Conservation (phyloP, 2,797 vertebrate genomes). For the Poliocrania exsul region DNA sequence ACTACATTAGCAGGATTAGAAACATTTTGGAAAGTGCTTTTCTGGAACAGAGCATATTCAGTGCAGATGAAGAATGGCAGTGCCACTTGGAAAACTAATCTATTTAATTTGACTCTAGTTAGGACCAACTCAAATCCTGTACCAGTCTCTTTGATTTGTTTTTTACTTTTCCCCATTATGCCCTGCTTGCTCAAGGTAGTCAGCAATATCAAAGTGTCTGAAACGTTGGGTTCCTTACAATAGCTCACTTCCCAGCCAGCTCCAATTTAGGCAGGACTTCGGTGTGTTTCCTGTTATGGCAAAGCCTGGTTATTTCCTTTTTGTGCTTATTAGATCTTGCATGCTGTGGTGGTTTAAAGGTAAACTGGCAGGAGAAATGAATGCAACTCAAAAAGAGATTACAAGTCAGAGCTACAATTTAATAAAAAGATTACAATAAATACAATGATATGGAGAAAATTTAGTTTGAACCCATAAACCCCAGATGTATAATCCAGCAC, state of each 20-base stretch:
- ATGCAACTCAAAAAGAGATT: too few relatives aligned
- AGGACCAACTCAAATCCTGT: neutral
- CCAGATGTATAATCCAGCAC: too few relatives aligned
- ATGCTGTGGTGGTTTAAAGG: neutral
- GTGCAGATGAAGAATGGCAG: neutral
- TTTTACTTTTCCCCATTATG: neutral
- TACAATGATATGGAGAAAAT: too few relatives aligned
- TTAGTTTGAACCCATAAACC: too few relatives aligned
- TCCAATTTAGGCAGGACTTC: slow-evolving; percentile 4
- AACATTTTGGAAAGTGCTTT: neutral
- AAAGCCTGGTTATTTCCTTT: slow-evolving; percentile 43
- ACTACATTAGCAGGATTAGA: neutral
- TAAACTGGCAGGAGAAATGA: too few relatives aligned
- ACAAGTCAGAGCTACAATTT: too few relatives aligned
- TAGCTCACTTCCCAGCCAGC: slow-evolving; percentile 55
- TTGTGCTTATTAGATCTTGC: slow-evolving; percentile 33
- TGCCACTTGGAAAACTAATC: neutral
- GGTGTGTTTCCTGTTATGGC: slow-evolving; percentile 48
- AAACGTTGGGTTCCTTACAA: slow-evolving; percentile 23
- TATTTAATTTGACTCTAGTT: neutral
- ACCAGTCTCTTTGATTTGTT: neutral
- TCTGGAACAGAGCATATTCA: neutral
- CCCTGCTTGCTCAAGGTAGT: neutral
- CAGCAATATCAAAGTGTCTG: neutral
- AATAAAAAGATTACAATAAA: too few relatives aligned